These are phyloP conservation scores for Cataglyphis altisquamis DNA, from an alignment of 2,888 invertebrate species.

Conservation along the genomic window DNA sequence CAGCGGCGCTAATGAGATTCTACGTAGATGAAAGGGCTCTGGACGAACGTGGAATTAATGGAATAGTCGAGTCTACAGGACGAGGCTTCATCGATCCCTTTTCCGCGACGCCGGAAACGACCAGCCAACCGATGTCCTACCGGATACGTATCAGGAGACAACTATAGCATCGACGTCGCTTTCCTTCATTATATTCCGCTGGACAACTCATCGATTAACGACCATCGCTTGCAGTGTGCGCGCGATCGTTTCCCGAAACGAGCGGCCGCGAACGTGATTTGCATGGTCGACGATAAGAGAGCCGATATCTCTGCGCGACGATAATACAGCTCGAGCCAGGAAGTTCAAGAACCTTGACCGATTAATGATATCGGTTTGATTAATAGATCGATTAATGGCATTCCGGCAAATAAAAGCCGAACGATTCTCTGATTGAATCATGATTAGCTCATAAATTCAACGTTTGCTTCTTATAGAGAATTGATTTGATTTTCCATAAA, in stretches of 20 bases:
- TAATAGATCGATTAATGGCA: conserved; percentile 24
- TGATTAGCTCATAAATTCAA: background rate
- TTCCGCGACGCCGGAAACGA: conserved; percentile 36
- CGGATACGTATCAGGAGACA: conserved; percentile 44
- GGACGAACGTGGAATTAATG: conserved; percentile 73
- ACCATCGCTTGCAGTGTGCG: conserved; percentile 19
- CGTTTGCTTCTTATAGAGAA: background rate
- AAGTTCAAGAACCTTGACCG: conserved; percentile 31
- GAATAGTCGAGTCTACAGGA: conserved; percentile 68
- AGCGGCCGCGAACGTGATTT: conserved; percentile 53
- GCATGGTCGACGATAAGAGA: conserved; percentile 44
- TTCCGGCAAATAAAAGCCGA: background rate
- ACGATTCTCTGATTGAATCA: background rate
- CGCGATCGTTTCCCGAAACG: conserved; percentile 31
- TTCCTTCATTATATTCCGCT: conserved; percentile 65
- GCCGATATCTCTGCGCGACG: conserved; percentile 23
- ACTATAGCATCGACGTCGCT: conserved; percentile 33
- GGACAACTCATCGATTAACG: conserved; percentile 54
- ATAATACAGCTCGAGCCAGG: conserved; percentile 32
- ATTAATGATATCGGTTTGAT: conserved; percentile 29
- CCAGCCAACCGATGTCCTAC: conserved; percentile 34
- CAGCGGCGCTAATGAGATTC: conserved; percentile 71
- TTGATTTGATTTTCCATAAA: background rate
- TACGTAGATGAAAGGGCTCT: conserved; percentile 69
- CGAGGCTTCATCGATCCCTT: conserved; percentile 59